phyloP scores from a whole-genome alignment of 1,140 invertebrate species.

The Heterodera carotae region DNA sequence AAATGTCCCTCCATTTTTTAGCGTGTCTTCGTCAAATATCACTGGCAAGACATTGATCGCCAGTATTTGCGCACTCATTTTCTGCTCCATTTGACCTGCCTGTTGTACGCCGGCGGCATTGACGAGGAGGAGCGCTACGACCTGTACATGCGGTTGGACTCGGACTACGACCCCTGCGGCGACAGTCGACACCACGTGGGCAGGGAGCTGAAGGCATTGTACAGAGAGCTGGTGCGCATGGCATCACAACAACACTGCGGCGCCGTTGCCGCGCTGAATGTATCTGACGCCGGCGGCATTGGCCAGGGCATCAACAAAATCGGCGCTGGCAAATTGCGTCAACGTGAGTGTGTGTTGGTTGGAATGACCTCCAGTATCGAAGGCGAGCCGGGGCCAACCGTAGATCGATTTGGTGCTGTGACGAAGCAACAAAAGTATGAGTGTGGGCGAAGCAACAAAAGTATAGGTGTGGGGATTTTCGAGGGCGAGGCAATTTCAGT shows the following conservation, averaged over 20 bases:
- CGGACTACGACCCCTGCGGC: constrained; percentile 11
- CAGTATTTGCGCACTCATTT: constrained; percentile 33
- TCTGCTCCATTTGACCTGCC: constrained; percentile 27
- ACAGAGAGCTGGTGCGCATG: constrained; percentile 6
- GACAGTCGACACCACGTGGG: constrained; percentile 32
- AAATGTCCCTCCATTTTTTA: constrained; percentile 13
- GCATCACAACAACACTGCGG: not conserved
- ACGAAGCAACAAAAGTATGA: too few relatives aligned
- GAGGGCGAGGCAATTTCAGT: too few relatives aligned
- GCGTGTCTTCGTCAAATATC: constrained; percentile 32
- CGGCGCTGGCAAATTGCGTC: not conserved
- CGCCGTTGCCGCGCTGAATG: too few relatives aligned
- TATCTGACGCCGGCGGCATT: not conserved
- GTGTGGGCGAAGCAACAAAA: too few relatives aligned
- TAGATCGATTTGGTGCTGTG: too few relatives aligned
- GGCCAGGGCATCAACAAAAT: not conserved
- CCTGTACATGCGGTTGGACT: constrained; percentile 28
- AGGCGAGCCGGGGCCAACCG: too few relatives aligned
- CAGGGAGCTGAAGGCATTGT: constrained; percentile 14
- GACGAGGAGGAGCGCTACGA: constrained; percentile 41
- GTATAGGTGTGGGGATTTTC: too few relatives aligned
- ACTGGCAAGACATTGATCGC: constrained; percentile 11
- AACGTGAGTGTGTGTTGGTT: not conserved
- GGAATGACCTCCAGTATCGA: too few relatives aligned
- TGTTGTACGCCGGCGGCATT: constrained; percentile 14